These are phyloP conservation scores for Lycopodina hypogea DNA, from an alignment of 37 sponge, comb jelly and placozoan genomes.

Conservation along the genomic window DNA sequence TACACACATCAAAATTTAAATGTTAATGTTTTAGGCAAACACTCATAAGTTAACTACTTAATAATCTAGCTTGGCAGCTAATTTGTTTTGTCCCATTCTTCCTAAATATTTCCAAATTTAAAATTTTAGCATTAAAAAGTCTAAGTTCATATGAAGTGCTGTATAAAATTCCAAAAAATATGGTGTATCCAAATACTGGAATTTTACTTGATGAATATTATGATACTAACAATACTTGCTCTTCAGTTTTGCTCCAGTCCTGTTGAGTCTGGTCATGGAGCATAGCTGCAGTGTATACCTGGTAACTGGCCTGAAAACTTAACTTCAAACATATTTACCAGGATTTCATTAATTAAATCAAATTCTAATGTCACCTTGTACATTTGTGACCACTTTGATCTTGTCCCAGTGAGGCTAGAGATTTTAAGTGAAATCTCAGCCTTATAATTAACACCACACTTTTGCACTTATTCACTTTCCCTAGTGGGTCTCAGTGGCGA, in stretches of 20 bases:
- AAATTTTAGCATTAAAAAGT: no score
- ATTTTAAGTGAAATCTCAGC: background rate
- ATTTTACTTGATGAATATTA: no score
- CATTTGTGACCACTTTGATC: constrained; percentile 58
- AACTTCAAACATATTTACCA: background rate
- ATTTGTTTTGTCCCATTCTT: no score
- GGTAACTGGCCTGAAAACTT: constrained; percentile 35
- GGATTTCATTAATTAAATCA: background rate
- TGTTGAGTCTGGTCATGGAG: constrained; percentile 93
- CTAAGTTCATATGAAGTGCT: no score
- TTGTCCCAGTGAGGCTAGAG: constrained; percentile 57
- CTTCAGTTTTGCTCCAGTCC: constrained; percentile 89
- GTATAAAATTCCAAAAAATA: no score
- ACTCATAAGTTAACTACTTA: no score
- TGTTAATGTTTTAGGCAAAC: no score
- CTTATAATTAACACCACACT: background rate
- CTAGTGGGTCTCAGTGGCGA: no score
- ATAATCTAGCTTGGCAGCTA: no score
- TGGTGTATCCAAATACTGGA: no score
- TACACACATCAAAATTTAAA: no score
- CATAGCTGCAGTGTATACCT: constrained; percentile 83
- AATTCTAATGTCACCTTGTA: constrained; percentile 41
- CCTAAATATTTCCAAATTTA: no score
- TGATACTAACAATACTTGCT: constrained; percentile 68
- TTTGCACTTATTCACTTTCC: constrained; percentile 59